These are phyloP conservation scores for Agrypnia vestita DNA, from an alignment of 1,140 invertebrate species.

Conservation along the genomic window DNA sequence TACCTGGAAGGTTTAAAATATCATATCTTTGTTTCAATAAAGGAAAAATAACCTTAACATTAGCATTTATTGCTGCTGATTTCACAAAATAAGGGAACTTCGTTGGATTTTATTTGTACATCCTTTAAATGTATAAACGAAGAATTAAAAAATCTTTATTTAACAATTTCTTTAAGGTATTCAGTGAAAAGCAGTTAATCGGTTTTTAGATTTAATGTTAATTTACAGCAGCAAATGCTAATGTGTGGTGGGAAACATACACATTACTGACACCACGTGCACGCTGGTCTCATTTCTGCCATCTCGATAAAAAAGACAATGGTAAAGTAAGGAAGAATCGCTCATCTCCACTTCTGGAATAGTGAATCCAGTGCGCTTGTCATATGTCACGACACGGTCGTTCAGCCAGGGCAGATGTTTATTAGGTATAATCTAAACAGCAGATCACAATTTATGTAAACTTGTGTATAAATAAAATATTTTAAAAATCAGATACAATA, in stretches of 20 bases:
- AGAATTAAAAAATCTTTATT: not conserved
- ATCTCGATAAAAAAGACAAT: conserved; percentile 36
- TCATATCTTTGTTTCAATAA: not conserved
- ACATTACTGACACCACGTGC: conserved; percentile 34
- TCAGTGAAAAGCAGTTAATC: too few relatives aligned
- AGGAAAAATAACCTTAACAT: conserved; percentile 1
- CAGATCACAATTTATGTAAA: conserved; percentile 22
- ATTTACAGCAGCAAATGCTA: conserved; percentile 22
- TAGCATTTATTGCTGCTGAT: conserved; percentile 21
- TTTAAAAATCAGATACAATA: too few relatives aligned
- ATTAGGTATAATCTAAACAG: conserved; percentile 36
- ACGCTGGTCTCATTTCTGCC: not conserved
- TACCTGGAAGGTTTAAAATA: conserved; percentile 55
- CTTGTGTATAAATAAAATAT: not conserved
- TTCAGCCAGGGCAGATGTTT: conserved; percentile 8
- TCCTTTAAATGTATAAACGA: not conserved
- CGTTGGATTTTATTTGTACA: not conserved
- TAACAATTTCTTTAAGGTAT: too few relatives aligned
- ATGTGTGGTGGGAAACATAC: conserved; percentile 53
- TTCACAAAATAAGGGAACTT: not conserved
- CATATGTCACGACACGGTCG: conserved; percentile 48
- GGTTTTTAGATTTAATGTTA: not conserved
- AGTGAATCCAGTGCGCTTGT: conserved; percentile 49
- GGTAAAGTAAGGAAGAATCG: conserved; percentile 39
- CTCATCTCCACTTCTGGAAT: conserved; percentile 37